A percentile compares a stretch with the other conserved stretches of the same genome.
These are phyloP conservation scores for Hylia prasina DNA, from an alignment of 2,113 vertebrate species.

Conservation along the genomic window DNA sequence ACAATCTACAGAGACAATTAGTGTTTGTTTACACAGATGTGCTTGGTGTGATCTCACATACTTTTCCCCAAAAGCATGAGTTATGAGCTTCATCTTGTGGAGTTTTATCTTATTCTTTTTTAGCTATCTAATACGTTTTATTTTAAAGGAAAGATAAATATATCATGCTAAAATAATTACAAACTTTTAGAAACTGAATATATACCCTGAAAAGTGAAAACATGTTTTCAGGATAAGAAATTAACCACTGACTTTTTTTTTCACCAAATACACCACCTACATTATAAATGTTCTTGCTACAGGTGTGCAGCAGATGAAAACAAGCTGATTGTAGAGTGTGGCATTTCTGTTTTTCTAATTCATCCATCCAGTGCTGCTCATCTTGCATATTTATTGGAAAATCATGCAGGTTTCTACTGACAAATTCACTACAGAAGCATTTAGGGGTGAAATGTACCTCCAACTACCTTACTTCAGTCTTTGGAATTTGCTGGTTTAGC, in stretches of 20 bases:
- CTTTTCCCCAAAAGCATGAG: accelerated
- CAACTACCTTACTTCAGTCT: not conserved
- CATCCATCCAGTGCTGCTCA: not conserved
- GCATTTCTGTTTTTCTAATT: not conserved
- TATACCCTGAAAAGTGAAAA: not conserved
- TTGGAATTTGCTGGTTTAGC: not conserved
- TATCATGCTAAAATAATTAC: not conserved
- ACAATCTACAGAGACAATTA: not conserved
- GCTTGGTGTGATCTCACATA: not conserved
- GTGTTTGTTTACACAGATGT: not conserved
- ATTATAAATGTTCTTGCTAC: not conserved
- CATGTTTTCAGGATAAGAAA: not conserved
- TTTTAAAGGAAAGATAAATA: not conserved
- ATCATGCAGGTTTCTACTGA: not conserved
- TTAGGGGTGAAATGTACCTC: not conserved
- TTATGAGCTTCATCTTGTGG: not conserved
- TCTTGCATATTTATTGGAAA: not conserved
- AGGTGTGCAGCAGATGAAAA: not conserved
- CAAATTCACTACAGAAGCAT: not conserved
- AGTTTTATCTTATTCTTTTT: not conserved
- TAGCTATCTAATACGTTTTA: not conserved
- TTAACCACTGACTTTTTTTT: not conserved
- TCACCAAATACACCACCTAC: not conserved
- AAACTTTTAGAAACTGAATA: not conserved
- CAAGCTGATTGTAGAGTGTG: not conserved